These are phyloP conservation scores for Heterotis niloticus DNA, from an alignment of 2,113 vertebrate genomes.

Conservation along the genomic window DNA sequence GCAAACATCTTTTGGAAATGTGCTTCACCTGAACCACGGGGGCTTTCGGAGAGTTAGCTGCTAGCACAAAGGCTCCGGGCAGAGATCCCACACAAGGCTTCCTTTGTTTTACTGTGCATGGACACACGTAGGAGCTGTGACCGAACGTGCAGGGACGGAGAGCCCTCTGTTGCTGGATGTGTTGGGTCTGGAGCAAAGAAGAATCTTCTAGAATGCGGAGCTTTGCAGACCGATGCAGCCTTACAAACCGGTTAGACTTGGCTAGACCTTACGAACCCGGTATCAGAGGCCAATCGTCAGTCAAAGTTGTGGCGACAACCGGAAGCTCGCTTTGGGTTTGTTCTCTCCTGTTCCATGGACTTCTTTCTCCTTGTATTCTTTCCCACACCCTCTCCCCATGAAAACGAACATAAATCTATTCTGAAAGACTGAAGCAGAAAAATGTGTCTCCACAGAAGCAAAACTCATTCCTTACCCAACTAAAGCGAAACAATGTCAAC, in stretches of 20 bases:
- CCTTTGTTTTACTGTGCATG: constrained; percentile 36
- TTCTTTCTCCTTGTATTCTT: neutral
- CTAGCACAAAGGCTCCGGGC: constrained; percentile 60
- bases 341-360: neutral
- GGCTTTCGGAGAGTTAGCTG: constrained; percentile 54
- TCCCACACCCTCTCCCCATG: constrained; percentile 2
- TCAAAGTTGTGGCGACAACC: constrained; percentile 13
- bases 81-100: constrained; percentile 56
- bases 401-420: constrained; percentile 18
- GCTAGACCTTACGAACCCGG: too few species aligned
- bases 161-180: neutral
- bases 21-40: constrained; percentile 37
- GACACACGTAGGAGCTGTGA: neutral
- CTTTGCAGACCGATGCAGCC: neutral
- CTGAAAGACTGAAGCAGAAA: neutral
- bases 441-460: neutral
- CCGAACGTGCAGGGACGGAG: neutral
- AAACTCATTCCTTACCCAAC: neutral
- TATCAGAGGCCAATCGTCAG: neutral
- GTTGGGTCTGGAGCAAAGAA: neutral
- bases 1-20: neutral
- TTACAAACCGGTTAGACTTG: too few species aligned
- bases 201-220: neutral
- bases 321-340: constrained; percentile 18
- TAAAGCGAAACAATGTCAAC: neutral